Base-by-base conservation (phyloP, 2,888 invertebrate genomes). In the Ophion costatus region DNA sequence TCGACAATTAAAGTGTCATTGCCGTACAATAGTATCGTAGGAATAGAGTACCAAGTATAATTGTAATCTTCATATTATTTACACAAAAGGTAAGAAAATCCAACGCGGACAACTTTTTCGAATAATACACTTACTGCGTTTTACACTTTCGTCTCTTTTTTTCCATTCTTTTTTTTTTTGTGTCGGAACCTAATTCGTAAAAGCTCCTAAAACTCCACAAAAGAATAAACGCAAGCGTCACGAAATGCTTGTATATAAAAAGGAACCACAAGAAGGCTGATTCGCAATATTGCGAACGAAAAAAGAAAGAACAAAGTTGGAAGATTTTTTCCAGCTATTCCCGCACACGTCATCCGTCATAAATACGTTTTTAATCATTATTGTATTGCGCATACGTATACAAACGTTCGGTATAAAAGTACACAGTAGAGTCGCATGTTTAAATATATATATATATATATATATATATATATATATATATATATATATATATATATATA, bases 351-450 rank as follows among this genome's bases (percentile, higher is more conserved):
- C 71, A 63, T 81, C 74, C 76, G 56, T 81, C 78, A 84, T 84
- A 83, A 85, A 85, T 81, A 83, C 69, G 77, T 85, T 77, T 80
- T 80, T 76, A 75, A 79, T 84, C 71, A 84, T 84, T 82, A 82
- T 84, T 66, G 78, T 86, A 81, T 76, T 84, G 84, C 84, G 84
- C 81, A 80, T 80, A 74, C 78, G 84, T 80, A 63, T 75, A 81
- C 84, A 76, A 81, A 82, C 80, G 67, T 83, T 83, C 82, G 87
- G 89, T 90, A 90, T 88, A 89, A 89, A 90, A 90, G 87, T 89
- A 87, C 87, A 86, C 83, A 86, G 83, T 79, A 75, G 63, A 74
- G 64, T 84, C 80, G 81, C 81, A 59, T 81, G 80, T 81, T 78
- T 80, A 77, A 67, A 80, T 84, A 84, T 87, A 86, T 87, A 86